phyloP scores from a whole-genome alignment of 2,888 invertebrate genomes.

The Lottia gigantea region DNA sequence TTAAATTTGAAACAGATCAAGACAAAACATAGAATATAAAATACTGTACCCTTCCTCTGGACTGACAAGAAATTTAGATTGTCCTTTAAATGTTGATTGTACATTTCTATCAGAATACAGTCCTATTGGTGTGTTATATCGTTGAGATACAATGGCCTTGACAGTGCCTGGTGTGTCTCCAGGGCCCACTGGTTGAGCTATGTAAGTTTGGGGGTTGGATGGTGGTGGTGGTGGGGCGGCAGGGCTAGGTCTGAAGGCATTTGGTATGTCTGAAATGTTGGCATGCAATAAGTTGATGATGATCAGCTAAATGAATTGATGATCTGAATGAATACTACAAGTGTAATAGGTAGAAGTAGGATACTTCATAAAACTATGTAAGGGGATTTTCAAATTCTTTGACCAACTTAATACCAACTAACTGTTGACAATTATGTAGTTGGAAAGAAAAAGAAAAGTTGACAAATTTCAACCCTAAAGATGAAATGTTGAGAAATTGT shows the following conservation, averaged over 20 bases:
- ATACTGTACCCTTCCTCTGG: slow-evolving; percentile 27
- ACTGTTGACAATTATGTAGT: no score
- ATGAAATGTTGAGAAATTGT: no score
- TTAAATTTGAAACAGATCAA: no score
- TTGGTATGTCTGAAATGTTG: not conserved
- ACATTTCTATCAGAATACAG: slow-evolving; percentile 95
- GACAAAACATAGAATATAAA: no score
- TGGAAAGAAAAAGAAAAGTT: no score
- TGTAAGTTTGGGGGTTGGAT: slow-evolving; percentile 14
- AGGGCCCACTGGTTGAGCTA: slow-evolving; percentile 20
- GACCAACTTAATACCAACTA: no score
- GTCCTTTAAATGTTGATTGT: slow-evolving; percentile 33
- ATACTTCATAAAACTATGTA: no score
- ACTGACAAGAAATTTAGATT: slow-evolving; percentile 35
- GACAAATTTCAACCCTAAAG: no score
- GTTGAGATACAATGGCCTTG: slow-evolving; percentile 74
- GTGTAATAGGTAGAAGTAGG: no score
- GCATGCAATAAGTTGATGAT: slow-evolving; percentile 6
- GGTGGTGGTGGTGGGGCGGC: slow-evolving; percentile 22
- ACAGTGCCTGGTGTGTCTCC: slow-evolving; percentile 37
- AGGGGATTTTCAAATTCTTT: no score
- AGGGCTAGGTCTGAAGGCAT: slow-evolving; percentile 16
- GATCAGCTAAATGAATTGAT: not conserved
- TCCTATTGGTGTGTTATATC: slow-evolving; percentile 94
- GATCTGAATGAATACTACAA: no score